Percentiles rank a stretch among this genome's conserved stretches.
Conservation (phyloP, 2,797 vertebrate genomes). For the Tadarida brasiliensis region DNA sequence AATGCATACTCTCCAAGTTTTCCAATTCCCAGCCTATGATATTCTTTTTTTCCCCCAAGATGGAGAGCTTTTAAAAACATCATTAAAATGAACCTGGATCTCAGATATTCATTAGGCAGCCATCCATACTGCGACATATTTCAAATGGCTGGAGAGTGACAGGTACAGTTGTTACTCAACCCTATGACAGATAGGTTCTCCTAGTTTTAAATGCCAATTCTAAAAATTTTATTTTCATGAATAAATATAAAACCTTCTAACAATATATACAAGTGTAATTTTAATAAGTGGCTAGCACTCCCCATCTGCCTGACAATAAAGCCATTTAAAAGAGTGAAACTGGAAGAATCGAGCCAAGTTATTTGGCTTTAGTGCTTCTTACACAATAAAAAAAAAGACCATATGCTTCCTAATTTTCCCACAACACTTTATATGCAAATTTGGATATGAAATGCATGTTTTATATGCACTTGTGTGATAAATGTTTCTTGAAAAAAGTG, state of each 20-base stretch:
- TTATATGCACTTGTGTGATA: constrained; percentile 54
- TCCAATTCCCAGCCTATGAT: not conserved
- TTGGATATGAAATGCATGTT: constrained; percentile 54
- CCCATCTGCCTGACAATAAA: constrained; percentile 75
- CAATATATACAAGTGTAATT: constrained; percentile 65
- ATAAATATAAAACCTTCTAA: constrained; percentile 70
- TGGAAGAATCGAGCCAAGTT: constrained; percentile 71
- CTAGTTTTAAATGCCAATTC: constrained; percentile 55
- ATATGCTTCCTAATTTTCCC: constrained; percentile 78
- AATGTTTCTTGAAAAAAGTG: constrained; percentile 57
- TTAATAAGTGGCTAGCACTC: constrained; percentile 67
- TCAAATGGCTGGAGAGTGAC: constrained; percentile 54
- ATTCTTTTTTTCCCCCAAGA: not conserved
- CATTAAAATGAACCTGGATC: constrained; percentile 45
- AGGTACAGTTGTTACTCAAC: constrained; percentile 60
- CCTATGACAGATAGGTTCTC: constrained; percentile 49
- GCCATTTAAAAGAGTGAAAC: constrained; percentile 68
- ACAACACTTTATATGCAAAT: constrained; percentile 76
- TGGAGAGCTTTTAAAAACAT: not conserved
- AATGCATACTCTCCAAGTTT: not conserved
- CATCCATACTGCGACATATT: constrained; percentile 11
- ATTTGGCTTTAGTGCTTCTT: constrained; percentile 71
- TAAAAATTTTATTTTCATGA: constrained; percentile 67
- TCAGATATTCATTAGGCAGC: constrained; percentile 42
- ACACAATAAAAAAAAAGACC: constrained; percentile 72